phyloP scores from a whole-genome alignment of 2,797 vertebrate genomes.

The Spondyliosoma cantharus region DNA sequence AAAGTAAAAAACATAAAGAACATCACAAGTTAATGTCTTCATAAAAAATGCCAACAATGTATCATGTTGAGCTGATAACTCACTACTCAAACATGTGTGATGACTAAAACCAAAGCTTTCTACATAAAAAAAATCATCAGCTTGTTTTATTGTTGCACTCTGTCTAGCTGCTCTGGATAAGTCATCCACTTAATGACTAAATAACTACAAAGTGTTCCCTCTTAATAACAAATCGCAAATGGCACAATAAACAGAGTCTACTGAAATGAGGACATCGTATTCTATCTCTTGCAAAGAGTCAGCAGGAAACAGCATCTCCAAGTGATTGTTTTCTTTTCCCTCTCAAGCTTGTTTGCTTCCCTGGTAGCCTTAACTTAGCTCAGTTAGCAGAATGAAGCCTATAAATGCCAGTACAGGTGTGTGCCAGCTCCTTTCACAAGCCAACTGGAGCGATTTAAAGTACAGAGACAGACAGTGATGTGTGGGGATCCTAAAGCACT shows the following conservation, averaged over 20 bases:
- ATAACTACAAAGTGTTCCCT: constrained; percentile 4
- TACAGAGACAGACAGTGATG: constrained; percentile 14
- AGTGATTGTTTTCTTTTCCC: background rate
- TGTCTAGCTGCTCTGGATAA: constrained; percentile 6
- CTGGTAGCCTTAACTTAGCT: constrained; percentile 25
- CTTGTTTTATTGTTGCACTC: constrained; percentile 4
- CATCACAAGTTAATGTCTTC: background rate
- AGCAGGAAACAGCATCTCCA: background rate
- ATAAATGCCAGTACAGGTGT: constrained; percentile 36
- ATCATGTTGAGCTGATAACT: background rate
- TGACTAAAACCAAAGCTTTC: background rate
- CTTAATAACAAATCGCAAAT: constrained; percentile 4
- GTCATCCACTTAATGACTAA: constrained; percentile 1
- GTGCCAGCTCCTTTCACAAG: constrained; percentile 31
- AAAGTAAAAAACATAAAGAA: background rate
- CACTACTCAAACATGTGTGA: background rate
- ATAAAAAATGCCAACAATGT: background rate
- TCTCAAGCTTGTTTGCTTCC: background rate
- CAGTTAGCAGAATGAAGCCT: constrained; percentile 27
- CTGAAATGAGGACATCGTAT: constrained; percentile 3
- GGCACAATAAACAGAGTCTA: background rate
- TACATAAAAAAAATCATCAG: background rate
- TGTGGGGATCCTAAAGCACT: constrained; percentile 25
- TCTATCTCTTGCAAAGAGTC: background rate
- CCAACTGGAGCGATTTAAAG: constrained; percentile 41